Evolutionary conservation across 2,888 invertebrate genomes (phyloP), one percentile per base, ranked within the genome.

Genomic region (Leucophora obtusa): DNA sequence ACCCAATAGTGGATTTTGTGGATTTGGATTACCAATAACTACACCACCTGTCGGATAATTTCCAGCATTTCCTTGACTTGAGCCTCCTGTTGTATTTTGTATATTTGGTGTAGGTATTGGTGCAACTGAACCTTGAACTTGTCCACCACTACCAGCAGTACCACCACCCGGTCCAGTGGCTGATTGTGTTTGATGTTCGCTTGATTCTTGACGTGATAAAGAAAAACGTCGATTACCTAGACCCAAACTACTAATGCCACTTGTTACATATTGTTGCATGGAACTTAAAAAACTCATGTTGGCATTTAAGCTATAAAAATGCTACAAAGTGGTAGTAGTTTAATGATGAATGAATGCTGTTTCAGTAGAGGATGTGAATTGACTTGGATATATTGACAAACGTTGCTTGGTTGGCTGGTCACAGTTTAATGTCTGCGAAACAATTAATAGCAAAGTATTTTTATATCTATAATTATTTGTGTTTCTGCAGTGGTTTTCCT

Each of bases 271-370:
- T 90, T 96, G 96, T 87, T 96, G 95, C 86, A 96, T 91, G 51
- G 96, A 95, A 89, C 94, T 94, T 90, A 96, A 94, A 92, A 96
- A 96, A 92, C 96, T 96, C 96, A 96, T 96, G 84, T 85, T 87
- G 87, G 80, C 87, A 87, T 87, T 85, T 85, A 86, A 75, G 43
- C 24, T 24, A 17, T 0, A 7, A 11, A n/a, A 43, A 15, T n/a
- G 62, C 73, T 62, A 38, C 38, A 2, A 28, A 28, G 7, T 6
- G 28, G 28, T 3, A 1, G 28, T 28, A 28, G 4, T 28, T 4
- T 28, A 28, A 28, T 28, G 28, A 28, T 28, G 4, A 28, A 28
- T 7, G 28, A 28, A 28, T 7, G 28, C 28, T 28, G 1, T 38
- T 38, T 11, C 8, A 47, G 4, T 47, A n/a, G 3, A 4, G 6